These are phyloP conservation scores for Neotoxoptera formosana DNA, from an alignment of 1,140 invertebrate genomes.

Conservation along the genomic window DNA sequence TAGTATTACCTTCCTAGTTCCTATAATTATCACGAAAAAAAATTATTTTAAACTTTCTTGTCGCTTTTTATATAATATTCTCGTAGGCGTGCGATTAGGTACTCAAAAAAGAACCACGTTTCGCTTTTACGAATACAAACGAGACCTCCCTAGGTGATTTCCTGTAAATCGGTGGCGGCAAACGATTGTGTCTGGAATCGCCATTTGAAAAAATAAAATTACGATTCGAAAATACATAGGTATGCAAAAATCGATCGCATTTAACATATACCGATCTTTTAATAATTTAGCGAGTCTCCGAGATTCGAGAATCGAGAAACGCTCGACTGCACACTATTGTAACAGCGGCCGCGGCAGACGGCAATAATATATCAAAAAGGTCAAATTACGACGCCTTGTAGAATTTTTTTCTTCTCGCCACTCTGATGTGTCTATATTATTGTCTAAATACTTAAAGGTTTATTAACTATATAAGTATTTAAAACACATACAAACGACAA, in stretches of 20 bases:
- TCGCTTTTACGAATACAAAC: conserved; percentile 5
- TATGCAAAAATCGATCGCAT: conserved; percentile 31
- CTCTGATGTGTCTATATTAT: neutral
- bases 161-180: conserved; percentile 24
- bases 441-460: neutral
- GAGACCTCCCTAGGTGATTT: conserved; percentile 39
- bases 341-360: neutral
- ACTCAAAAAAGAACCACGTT: conserved; percentile 20
- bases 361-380: neutral
- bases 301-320: neutral
- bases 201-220: neutral
- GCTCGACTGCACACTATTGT: neutral
- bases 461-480: neutral
- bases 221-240: neutral
- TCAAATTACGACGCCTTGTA: conserved; percentile 5
- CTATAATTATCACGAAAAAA: neutral
- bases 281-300: neutral
- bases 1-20: neutral
- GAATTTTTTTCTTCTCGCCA: neutral
- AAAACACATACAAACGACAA: neutral
- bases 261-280: neutral
- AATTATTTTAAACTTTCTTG: neutral
- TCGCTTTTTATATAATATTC: neutral
- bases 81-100: neutral
- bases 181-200: conserved; percentile 44